Percentiles rank a stretch among this genome's conserved stretches.
These are phyloP conservation scores for Eristalis arbustorum DNA, from an alignment of 2,888 invertebrate genomes.

Conservation along the genomic window DNA sequence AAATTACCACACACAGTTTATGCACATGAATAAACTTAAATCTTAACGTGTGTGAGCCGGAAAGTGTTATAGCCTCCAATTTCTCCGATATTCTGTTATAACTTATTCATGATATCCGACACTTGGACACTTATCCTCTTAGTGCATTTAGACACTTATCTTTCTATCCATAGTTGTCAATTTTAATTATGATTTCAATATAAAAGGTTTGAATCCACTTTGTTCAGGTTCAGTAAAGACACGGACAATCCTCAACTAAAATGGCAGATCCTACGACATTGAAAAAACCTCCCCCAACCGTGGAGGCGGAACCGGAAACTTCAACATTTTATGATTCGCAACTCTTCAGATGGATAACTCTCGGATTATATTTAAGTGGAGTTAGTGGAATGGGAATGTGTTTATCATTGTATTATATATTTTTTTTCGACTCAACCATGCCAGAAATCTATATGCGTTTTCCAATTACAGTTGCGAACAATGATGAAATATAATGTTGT, in stretches of 20 bases:
- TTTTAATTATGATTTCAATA: conserved; percentile 43
- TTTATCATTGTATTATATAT: conserved; percentile 76
- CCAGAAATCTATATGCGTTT: conserved; percentile 78
- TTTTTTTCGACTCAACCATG: conserved; percentile 79
- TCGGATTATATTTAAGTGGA: conserved; percentile 76
- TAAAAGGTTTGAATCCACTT: neutral
- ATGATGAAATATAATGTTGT: neutral
- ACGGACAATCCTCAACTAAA: neutral
- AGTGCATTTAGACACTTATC: neutral
- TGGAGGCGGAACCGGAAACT: conserved; percentile 50
- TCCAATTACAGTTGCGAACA: conserved; percentile 76
- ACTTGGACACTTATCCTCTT: neutral
- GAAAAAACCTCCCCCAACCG: neutral
- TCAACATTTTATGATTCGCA: conserved; percentile 75
- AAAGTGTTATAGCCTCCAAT: too few species aligned
- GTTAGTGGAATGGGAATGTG: conserved; percentile 77
- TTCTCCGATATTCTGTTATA: neutral
- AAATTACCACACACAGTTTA: too few species aligned
- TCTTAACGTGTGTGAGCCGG: too few species aligned
- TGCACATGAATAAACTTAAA: too few species aligned
- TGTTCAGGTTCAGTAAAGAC: neutral
- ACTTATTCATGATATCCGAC: neutral
- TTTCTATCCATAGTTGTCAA: conserved; percentile 13
- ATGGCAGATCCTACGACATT: conserved; percentile 26
- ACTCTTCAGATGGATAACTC: conserved; percentile 76